Conservation (phyloP, 2,113 vertebrate genomes). For the Ellobius talpinus region DNA sequence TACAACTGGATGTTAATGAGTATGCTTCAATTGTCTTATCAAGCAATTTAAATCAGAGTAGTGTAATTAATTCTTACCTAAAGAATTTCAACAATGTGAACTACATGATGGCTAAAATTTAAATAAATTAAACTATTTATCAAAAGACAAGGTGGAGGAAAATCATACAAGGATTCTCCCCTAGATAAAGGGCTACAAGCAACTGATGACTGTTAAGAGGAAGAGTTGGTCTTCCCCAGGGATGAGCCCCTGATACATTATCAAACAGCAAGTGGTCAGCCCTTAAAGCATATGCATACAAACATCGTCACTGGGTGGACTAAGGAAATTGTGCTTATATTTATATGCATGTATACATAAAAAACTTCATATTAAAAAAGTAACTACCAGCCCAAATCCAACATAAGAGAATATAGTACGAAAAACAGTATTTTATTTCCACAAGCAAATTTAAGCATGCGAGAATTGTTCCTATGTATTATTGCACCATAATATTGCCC, state of each 20-base stretch:
- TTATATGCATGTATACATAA: background rate
- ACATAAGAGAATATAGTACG: background rate
- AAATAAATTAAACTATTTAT: conserved; percentile 40
- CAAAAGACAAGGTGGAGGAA: background rate
- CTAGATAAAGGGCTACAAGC: background rate
- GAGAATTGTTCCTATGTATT: background rate
- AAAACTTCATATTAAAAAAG: background rate
- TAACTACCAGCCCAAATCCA: conserved; percentile 7
- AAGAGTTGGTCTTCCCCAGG: background rate
- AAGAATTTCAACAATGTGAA: background rate
- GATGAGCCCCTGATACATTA: background rate
- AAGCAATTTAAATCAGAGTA: conserved; percentile 12
- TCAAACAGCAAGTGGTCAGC: background rate
- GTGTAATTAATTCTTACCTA: conserved; percentile 27
- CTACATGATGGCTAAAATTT: background rate
- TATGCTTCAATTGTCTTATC: conserved; percentile 25
- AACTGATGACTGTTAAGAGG: background rate
- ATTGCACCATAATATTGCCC: background rate
- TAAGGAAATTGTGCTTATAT: background rate
- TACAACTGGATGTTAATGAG: conserved; percentile 34
- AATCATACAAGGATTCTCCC: background rate
- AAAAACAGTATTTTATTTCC: conserved; percentile 7
- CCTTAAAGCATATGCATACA: background rate
- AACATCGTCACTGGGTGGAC: background rate
- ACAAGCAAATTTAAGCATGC: background rate